Base-by-base conservation (phyloP, 2,113 vertebrate species). In the Apteryx mantelli region DNA sequence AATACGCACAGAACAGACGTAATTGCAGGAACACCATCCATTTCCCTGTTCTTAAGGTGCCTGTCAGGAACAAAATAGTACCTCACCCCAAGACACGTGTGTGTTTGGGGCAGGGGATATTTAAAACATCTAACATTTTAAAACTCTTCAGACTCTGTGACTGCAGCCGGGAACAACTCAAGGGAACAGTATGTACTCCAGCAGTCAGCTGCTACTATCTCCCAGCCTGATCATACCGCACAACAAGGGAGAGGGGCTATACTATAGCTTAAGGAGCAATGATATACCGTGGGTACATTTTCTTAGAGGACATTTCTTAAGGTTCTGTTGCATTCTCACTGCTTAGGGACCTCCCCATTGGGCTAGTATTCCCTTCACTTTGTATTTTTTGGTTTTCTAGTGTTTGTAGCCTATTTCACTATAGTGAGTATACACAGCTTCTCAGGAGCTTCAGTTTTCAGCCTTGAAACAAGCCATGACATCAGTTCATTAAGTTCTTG, bases 201-300 rank as follows among this genome's bases (percentile, higher is more conserved):
- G 44, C 52, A 60, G 61, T 13, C 70, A 68, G 52, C 28, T 69
- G 20, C 36, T 75, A 7, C 53, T 14, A 2, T 36, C 50, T 82
- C 40, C 70, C 61, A 20, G 7, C 17, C 38, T 32, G 46, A 63
- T 36, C 38, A 7, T 11, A 34, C 48, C 9, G 25, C 50, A 34
- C 40, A 58, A 14, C 53, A 50, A 42, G 7, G 69, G 9, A 55
- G 36, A 83, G n/a, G 9, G 60, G 18, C 38, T 61, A 2, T 2
- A 1, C 24, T 44, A 1, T 1, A 22, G 30, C 7, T 5, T 13
- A 38, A 32, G 55, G 60, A 77, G 55, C 13, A 73, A 32, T 0
- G 0, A 42, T 7, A 34, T 3, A 48, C 13, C 2, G 38, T 17
- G 68, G 21, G 7, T 13, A 38, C 14, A 25, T 55, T 36, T 83